Evolutionary conservation across 2,113 vertebrate species (phyloP).

Genomic region (Daboia siamensis): DNA sequence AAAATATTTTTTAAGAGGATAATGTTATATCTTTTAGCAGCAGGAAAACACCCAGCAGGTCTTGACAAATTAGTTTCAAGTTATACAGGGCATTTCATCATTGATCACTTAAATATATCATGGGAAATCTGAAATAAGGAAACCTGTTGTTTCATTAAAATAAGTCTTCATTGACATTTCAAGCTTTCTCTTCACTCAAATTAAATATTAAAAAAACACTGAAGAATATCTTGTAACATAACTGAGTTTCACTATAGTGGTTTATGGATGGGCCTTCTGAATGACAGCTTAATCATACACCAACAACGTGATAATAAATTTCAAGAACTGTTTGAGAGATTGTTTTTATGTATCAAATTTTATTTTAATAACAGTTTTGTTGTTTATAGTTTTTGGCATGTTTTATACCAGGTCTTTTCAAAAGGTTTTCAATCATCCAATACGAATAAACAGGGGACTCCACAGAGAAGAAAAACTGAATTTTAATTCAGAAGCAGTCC

Average conservation of each 20-base stretch:
- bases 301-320: background rate
- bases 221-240: background rate
- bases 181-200: rapidly evolving
- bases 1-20: background rate
- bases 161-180: background rate
- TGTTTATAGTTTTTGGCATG: background rate
- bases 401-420: background rate
- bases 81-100: background rate
- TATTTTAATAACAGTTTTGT: constrained; percentile 8
- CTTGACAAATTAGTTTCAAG: background rate
- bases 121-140: background rate
- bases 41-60: background rate
- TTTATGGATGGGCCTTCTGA: background rate
- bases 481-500: background rate
- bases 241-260: background rate
- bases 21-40: background rate
- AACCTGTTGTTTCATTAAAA: constrained; percentile 5
- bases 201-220: constrained; percentile 24
- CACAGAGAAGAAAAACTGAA: background rate
- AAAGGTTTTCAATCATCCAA: background rate
- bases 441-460: background rate
- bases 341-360: constrained; percentile 19
- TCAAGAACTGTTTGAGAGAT: background rate
- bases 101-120: background rate
- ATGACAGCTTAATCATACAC: constrained; percentile 10